These are phyloP conservation scores for Acrocephalus kingi DNA, from an alignment of 2,113 vertebrate species.

Conservation along the genomic window DNA sequence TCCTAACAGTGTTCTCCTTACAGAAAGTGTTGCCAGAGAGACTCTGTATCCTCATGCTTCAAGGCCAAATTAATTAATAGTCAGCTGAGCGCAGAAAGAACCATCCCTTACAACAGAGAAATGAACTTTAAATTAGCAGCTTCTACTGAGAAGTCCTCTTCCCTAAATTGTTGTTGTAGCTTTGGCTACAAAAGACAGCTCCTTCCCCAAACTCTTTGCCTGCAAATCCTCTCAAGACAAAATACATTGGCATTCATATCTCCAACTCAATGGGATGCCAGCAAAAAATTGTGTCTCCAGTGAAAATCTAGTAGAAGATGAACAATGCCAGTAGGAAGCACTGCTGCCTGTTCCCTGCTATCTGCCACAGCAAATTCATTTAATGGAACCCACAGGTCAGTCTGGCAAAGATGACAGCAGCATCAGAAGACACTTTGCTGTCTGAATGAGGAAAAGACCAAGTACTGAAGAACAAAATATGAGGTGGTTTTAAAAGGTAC, in stretches of 20 bases:
- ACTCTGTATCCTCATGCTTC: neutral
- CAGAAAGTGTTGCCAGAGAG: neutral
- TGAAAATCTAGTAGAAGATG: slow-evolving; percentile 8
- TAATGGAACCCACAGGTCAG: slow-evolving; percentile 19
- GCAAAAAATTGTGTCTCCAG: neutral
- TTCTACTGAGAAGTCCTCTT: neutral
- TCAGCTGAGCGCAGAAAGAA: neutral
- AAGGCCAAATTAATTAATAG: neutral
- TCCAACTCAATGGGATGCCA: neutral
- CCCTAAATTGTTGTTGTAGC: neutral
- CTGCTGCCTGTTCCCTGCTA: slow-evolving; percentile 1
- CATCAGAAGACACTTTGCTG: slow-evolving; percentile 36
- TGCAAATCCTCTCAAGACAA: neutral
- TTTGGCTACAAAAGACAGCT: neutral
- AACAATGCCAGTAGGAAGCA: neutral
- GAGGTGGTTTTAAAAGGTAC: neutral
- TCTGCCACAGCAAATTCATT: neutral
- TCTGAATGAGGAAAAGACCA: neutral
- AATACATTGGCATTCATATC: neutral
- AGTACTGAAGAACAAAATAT: slow-evolving; percentile 9
- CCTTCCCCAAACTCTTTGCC: neutral
- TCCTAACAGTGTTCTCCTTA: neutral
- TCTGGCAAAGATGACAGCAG: slow-evolving; percentile 28
- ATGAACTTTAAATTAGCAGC: neutral
- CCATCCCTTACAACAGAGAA: neutral